phyloP scores from a whole-genome alignment of 2,888 invertebrate genomes.

The Slavum lentiscoides region DNA sequence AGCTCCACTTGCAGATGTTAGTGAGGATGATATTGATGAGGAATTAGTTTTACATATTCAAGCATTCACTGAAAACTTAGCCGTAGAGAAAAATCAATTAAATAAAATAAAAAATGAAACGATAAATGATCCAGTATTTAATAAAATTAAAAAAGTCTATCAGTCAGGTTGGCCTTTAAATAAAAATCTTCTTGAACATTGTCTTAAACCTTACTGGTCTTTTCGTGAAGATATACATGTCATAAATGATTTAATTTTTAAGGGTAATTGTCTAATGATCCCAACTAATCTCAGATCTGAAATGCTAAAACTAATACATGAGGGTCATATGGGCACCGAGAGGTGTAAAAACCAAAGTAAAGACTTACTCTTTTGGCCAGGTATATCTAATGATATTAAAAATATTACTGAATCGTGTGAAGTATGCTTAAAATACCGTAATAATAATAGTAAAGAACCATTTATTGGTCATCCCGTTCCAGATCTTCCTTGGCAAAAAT shows the following conservation, averaged over 20 bases:
- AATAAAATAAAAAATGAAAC: conserved; percentile 35
- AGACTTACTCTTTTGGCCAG: conserved; percentile 54
- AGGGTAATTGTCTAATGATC: conserved; percentile 43
- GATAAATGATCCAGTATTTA: conserved; percentile 25
- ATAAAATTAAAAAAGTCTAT: conserved; percentile 20
- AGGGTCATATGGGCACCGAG: conserved; percentile 53
- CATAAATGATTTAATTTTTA: conserved; percentile 46
- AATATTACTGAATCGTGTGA: conserved; percentile 49
- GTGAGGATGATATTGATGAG: no score
- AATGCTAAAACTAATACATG: conserved; percentile 54
- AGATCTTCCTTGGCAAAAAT: conserved; percentile 51
- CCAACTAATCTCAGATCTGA: conserved; percentile 39
- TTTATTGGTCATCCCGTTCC: conserved; percentile 52
- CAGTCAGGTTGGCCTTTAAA: conserved; percentile 32
- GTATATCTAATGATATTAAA: conserved; percentile 50
- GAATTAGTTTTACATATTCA: no score
- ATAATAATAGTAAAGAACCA: conserved; percentile 53
- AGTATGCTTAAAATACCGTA: conserved; percentile 43
- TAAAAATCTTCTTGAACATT: conserved; percentile 10
- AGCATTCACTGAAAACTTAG: no score
- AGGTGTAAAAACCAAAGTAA: conserved; percentile 35
- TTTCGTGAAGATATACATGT: conserved; percentile 36
- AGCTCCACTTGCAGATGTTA: no score
- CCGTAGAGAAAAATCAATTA: no score
- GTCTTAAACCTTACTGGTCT: conserved; percentile 36